phyloP scores from a whole-genome alignment of 2,797 vertebrate genomes.

The Meriones psammophilus region DNA sequence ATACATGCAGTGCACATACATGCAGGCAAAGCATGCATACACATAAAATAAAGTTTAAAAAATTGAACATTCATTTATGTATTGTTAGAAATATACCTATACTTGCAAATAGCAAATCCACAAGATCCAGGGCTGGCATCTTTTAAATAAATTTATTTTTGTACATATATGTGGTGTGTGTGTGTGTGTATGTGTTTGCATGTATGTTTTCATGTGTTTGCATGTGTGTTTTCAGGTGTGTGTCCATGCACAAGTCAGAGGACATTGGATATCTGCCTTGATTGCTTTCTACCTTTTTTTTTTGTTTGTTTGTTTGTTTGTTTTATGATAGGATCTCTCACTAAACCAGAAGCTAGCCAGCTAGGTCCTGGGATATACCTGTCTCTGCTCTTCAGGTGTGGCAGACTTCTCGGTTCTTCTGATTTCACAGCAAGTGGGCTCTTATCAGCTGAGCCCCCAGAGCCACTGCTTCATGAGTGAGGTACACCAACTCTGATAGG shows the following conservation, averaged over 20 bases:
- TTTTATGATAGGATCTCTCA: neutral
- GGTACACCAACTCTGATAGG: neutral
- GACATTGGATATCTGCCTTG: neutral
- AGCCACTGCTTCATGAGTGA: neutral
- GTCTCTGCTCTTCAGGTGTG: neutral
- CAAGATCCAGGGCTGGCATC: neutral
- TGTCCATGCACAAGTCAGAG: neutral
- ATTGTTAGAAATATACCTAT: neutral
- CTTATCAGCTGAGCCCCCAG: neutral
- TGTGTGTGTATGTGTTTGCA: neutral
- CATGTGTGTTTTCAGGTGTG: neutral
- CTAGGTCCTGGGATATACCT: neutral
- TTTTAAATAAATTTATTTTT: neutral
- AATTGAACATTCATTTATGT: neutral
- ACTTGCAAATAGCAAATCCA: neutral
- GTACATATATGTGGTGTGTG: neutral
- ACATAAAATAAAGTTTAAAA: neutral
- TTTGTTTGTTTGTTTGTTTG: neutral
- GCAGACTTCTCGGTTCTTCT: neutral
- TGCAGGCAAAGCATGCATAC: neutral
- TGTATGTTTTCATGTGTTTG: neutral
- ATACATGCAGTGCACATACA: neutral
- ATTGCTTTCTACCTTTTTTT: neutral
- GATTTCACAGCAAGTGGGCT: neutral
- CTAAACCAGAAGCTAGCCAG: neutral